Evolutionary conservation across 2,797 vertebrate genomes (phyloP).

Genomic region (Jordanella pulchra): DNA sequence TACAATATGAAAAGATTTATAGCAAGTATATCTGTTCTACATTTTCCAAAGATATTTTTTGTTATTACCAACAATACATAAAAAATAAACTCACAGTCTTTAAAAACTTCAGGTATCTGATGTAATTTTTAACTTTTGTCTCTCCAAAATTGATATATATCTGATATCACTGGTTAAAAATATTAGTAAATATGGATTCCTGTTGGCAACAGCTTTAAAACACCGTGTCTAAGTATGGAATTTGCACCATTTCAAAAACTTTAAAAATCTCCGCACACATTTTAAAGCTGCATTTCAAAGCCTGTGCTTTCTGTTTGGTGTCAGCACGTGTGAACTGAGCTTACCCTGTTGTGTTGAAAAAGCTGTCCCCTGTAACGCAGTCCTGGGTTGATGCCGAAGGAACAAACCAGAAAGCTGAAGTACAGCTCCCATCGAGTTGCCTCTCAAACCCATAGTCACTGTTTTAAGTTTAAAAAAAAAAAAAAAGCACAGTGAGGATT

Average conservation of each 20-base stretch:
- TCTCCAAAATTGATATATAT: too few relatives aligned
- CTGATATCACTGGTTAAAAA: neutral
- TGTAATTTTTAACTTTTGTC: neutral
- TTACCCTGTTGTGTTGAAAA: slow-evolving; percentile 91
- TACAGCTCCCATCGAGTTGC: slow-evolving; percentile 86
- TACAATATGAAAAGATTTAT: too few relatives aligned
- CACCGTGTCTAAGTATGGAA: neutral
- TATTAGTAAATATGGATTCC: neutral
- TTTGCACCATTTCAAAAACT: neutral
- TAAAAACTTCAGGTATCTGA: neutral
- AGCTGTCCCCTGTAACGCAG: slow-evolving; percentile 88
- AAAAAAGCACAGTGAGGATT: slow-evolving; percentile 5
- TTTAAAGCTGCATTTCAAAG: neutral
- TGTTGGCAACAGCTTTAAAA: neutral
- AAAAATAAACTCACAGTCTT: neutral
- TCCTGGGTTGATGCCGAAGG: slow-evolving; percentile 85
- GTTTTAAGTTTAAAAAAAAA: slow-evolving; percentile 33
- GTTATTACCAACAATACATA: neutral
- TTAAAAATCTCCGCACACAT: neutral
- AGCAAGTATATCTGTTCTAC: neutral
- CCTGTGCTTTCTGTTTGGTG: neutral
- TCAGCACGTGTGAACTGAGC: slow-evolving; percentile 2
- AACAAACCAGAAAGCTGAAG: slow-evolving; percentile 90
- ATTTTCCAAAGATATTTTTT: neutral
- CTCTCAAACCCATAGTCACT: slow-evolving; percentile 94